Evolutionary conservation across 2,888 invertebrate genomes (phyloP).

Genomic region (Drosophila birchii): DNA sequence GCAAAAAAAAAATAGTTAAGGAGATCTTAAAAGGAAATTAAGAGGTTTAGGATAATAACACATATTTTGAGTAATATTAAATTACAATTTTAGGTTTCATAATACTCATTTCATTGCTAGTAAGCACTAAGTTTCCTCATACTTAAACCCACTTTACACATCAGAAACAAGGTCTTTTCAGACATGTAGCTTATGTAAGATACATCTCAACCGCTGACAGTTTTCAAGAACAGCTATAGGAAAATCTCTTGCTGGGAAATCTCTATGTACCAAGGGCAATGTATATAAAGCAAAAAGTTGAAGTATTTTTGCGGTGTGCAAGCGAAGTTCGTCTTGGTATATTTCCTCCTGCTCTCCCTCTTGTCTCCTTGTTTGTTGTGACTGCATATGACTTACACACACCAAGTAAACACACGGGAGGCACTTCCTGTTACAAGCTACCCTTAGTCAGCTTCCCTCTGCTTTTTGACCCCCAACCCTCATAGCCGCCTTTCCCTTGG

Average conservation of each 20-base stretch:
- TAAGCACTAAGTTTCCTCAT: not conserved
- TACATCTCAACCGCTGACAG: slow-evolving; percentile 8
- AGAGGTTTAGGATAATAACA: not conserved
- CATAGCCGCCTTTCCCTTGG: not conserved
- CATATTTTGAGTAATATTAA: not conserved
- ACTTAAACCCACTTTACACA: no score
- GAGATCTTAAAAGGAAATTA: not conserved
- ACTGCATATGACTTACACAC: slow-evolving; percentile 41
- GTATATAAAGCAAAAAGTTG: slow-evolving; percentile 10
- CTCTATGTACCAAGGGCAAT: slow-evolving; percentile 6
- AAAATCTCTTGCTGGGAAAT: not conserved
- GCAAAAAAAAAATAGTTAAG: not conserved
- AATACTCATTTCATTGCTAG: not conserved
- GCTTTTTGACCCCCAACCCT: not conserved
- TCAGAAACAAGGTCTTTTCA: slow-evolving; percentile 1
- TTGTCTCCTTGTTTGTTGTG: slow-evolving; percentile 31
- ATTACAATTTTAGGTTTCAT: not conserved
- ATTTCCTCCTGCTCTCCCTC: not conserved
- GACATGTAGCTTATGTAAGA: no score
- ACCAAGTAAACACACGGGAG: slow-evolving; percentile 19
- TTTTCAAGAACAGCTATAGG: slow-evolving; percentile 5
- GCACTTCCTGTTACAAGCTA: slow-evolving; percentile 43
- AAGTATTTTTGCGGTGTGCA: slow-evolving; percentile 22
- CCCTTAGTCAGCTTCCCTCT: slow-evolving; percentile 44
- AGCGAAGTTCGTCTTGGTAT: slow-evolving; percentile 22